phyloP scores from a whole-genome alignment of 1,140 invertebrate species.

The Leptestheria dahalacensis region DNA sequence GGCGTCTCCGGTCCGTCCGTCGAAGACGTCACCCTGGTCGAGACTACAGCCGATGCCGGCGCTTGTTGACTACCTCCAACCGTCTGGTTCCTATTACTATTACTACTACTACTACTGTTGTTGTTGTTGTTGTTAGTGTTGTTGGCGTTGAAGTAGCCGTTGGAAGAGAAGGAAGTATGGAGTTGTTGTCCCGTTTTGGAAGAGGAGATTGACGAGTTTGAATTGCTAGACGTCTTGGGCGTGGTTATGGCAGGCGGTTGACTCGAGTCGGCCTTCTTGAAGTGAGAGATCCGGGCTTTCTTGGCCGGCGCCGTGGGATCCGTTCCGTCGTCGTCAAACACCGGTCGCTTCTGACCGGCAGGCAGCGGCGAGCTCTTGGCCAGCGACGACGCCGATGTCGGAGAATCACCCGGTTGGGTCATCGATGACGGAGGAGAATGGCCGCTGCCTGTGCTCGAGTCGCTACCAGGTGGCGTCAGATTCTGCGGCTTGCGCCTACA shows the following conservation, averaged over 20 bases:
- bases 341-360: neutral
- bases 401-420: constrained; percentile 23
- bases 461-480: constrained; percentile 67
- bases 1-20: constrained; percentile 20
- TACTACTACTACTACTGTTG: too few relatives aligned
- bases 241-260: neutral
- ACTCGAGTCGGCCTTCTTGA: neutral
- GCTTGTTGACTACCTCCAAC: neutral
- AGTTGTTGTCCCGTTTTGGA: too few relatives aligned
- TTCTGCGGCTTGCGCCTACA: constrained; percentile 71
- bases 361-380: neutral
- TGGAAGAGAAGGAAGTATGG: too few relatives aligned
- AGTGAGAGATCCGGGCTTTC: neutral
- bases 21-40: constrained; percentile 17
- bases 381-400: constrained; percentile 8
- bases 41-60: neutral
- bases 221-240: neutral
- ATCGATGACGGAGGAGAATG: constrained; percentile 39
- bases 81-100: too few relatives aligned
- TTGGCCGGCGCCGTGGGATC: constrained; percentile 16
- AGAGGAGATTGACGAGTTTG: neutral
- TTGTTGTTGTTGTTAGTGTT: too few relatives aligned
- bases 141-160: neutral
- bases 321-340: constrained; percentile 14
- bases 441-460: constrained; percentile 39